Evolutionary conservation across 2,113 vertebrate genomes (phyloP).

Genomic region (Crotophaga sulcirostris): DNA sequence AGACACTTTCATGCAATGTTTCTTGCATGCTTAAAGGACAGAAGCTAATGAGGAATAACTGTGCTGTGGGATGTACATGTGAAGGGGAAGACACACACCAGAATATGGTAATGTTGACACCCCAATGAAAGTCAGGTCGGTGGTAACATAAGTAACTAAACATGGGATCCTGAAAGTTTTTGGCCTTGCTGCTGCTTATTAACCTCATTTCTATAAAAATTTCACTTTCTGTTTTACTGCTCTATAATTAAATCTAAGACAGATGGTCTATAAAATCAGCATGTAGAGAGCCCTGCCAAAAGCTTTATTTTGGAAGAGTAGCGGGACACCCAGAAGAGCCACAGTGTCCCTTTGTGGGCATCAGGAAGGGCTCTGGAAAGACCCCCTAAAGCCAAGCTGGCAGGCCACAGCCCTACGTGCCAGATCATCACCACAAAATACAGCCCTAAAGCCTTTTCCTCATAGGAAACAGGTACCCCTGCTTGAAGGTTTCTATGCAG

Average conservation of each 20-base stretch:
- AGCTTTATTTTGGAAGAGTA: background rate
- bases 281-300: background rate
- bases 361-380: background rate
- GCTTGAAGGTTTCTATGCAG: background rate
- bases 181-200: background rate
- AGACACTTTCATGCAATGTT: background rate
- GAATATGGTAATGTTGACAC: rapidly evolving
- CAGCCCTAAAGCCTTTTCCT: background rate
- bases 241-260: background rate
- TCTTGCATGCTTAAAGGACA: background rate
- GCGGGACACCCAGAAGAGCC: background rate
- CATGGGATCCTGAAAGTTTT: background rate
- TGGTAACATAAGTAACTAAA: background rate
- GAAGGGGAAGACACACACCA: background rate
- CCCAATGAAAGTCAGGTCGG: background rate
- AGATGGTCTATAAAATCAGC: background rate
- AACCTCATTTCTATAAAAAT: background rate
- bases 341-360: rapidly evolving
- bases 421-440: background rate
- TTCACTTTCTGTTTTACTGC: background rate
- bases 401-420: rapidly evolving
- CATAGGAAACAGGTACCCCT: background rate
- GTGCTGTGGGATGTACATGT: background rate
- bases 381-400: background rate
- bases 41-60: background rate